Base-by-base conservation (phyloP, 2,888 invertebrate species). In the Poecilus cupreus region DNA sequence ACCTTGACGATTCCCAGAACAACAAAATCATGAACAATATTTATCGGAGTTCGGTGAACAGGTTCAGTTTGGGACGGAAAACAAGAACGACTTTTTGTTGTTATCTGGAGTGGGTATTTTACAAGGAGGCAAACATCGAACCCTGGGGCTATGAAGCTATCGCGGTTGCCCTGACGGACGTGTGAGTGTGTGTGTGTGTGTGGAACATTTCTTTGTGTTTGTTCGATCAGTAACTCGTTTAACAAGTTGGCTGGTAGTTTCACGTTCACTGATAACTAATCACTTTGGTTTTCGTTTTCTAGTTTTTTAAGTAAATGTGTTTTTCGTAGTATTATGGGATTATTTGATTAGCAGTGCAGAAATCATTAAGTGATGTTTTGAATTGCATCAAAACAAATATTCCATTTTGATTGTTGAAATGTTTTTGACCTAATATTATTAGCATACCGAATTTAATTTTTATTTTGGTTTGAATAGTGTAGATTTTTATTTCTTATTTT, bases 41-140 rank as follows among this genome's bases (percentile, higher is more conserved):
- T 74, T 76, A 76, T 76, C 75, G 32, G 24, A 24, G 43, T 2
- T n/a, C n/a, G 10, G n/a, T 43, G 37, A 10, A 76, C 75, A 51
- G 54, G 75, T 76, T 54, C 37, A 22, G 60, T 60, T 32, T 26
- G 60, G 24, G 6, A 10, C 1, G 11, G 20, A 51, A 6, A 49
- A 49, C 49, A 49, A 18, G 22, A 74, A 54, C 75, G 75, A 76
- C 54, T 74, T 76, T 74, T 76, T 32, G 70, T 70, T 70, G 16
- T 76, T 76, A 76, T 76, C 75, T 76, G 54, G 75, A 32, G 54
- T 72, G 72, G 72, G 72, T 43, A 72, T 72, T 72, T 72, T 72
- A 72, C 72, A 72, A 60, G 24, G 26, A 46, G 13, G 43, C 24
- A 46, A 39, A 39, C 24, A 72, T 20, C 43, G 37, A 2, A 26